These are phyloP conservation scores for Neopelma chrysocephalum DNA, from an alignment of 2,797 vertebrate species.

Conservation along the genomic window DNA sequence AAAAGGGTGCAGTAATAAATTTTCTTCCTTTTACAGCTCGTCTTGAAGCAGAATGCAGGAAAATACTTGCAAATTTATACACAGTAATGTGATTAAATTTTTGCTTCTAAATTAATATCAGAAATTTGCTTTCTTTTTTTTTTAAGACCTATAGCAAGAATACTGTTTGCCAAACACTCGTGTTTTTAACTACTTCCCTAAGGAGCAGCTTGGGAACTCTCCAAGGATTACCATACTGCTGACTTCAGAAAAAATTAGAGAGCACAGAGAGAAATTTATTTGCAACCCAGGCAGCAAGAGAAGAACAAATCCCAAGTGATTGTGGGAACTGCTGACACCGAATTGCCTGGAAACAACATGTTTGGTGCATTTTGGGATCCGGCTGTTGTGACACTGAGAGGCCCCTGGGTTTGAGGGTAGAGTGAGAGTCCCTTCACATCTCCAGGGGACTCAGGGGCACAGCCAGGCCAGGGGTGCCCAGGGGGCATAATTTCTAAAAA, in stretches of 20 bases:
- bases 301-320: not conserved
- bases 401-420: not conserved
- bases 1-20: not conserved
- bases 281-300: not conserved
- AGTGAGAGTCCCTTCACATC: not conserved
- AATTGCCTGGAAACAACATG: not conserved
- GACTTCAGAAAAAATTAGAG: not conserved
- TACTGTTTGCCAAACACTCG: not conserved
- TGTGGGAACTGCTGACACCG: not conserved
- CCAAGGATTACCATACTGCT: slow-evolving; percentile 29
- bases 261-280: slow-evolving; percentile 15
- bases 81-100: not conserved
- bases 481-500: not conserved
- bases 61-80: not conserved
- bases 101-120: not conserved
- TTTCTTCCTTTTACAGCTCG: not conserved
- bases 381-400: not conserved
- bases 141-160: not conserved
- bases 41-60: not conserved
- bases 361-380: not conserved
- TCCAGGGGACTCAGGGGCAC: not conserved
- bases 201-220: slow-evolving; percentile 12
- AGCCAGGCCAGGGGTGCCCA: not conserved
- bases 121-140: not conserved
- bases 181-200: not conserved